Percentiles rank a stretch among this genome's conserved stretches.
phyloP scores from a whole-genome alignment of 2,888 invertebrate species.

The Octonoba sinensis region DNA sequence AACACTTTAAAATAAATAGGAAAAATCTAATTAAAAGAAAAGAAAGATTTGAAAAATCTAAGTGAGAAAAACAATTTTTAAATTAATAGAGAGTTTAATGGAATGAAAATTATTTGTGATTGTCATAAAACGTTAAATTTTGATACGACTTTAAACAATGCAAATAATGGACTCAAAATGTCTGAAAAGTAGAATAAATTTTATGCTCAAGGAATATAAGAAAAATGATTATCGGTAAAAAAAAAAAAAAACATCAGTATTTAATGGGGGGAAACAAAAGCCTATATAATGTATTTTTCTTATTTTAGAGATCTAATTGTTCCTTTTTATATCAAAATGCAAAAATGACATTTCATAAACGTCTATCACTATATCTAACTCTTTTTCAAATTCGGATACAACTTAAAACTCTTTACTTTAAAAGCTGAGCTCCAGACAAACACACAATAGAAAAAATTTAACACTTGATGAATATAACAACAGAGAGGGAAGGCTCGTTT shows the following conservation, averaged over 20 bases:
- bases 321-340: constrained; percentile 60
- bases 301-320: constrained; percentile 27
- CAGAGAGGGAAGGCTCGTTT: constrained; percentile 59
- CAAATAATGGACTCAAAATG: too few species aligned
- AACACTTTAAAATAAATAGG: too few species aligned
- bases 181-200: too few species aligned
- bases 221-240: background rate
- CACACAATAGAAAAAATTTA: constrained; percentile 59
- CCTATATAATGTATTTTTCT: too few species aligned
- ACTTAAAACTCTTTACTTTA: constrained; percentile 61
- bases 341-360: constrained; percentile 59
- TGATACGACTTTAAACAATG: too few species aligned
- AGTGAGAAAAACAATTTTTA: too few species aligned
- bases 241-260: constrained; percentile 43
- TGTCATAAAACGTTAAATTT: too few species aligned
- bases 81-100: too few species aligned
- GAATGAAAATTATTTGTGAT: too few species aligned
- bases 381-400: constrained; percentile 50
- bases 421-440: constrained; percentile 59
- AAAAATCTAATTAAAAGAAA: too few species aligned
- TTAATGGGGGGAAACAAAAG: constrained; percentile 16
- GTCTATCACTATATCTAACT: constrained; percentile 59
- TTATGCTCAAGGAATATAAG: too few species aligned
- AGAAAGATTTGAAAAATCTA: too few species aligned
- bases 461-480: constrained; percentile 56